Evolutionary conservation across 1,140 invertebrate species (phyloP).

Genomic region (Ceratina japonica): DNA sequence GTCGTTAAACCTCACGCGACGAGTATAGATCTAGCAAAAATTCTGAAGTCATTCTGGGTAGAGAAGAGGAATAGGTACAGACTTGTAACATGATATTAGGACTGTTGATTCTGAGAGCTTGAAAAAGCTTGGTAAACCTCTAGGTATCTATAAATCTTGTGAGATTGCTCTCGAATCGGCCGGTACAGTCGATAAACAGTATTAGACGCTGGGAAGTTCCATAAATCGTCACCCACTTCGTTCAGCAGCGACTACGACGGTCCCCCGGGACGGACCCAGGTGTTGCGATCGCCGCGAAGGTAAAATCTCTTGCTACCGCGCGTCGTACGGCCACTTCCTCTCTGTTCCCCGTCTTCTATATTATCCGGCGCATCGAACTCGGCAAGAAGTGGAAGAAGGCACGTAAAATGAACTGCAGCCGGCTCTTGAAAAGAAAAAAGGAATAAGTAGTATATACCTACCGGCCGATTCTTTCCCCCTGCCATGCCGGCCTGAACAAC

Average conservation of each 20-base stretch:
- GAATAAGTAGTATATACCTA: not conserved
- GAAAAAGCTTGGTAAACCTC: not conserved
- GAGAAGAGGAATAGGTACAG: no score
- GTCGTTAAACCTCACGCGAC: no score
- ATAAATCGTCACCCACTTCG: conserved; percentile 47
- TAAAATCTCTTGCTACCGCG: conserved; percentile 9
- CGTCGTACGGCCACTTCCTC: not conserved
- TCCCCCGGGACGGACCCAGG: conserved; percentile 52
- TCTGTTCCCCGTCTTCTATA: conserved; percentile 34
- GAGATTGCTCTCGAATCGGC: not conserved
- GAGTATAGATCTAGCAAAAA: no score
- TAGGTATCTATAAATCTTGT: not conserved
- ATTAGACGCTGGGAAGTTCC: conserved; percentile 19
- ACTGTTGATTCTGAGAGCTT: no score
- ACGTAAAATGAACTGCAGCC: conserved; percentile 50
- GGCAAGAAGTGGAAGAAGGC: conserved; percentile 15
- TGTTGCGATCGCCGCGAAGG: conserved; percentile 43
- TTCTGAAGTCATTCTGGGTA: no score
- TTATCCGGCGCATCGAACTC: conserved; percentile 57
- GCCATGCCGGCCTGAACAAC: conserved; percentile 21
- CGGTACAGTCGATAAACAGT: not conserved
- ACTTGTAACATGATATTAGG: no score
- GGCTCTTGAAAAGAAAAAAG: conserved; percentile 12
- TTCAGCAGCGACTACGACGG: conserved; percentile 16
- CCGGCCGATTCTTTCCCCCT: conserved; percentile 27